A percentile compares a stretch with the other conserved stretches of the same genome.
phyloP scores from a whole-genome alignment of 2,888 invertebrate genomes.

The Hydroisotoma schaefferi region DNA sequence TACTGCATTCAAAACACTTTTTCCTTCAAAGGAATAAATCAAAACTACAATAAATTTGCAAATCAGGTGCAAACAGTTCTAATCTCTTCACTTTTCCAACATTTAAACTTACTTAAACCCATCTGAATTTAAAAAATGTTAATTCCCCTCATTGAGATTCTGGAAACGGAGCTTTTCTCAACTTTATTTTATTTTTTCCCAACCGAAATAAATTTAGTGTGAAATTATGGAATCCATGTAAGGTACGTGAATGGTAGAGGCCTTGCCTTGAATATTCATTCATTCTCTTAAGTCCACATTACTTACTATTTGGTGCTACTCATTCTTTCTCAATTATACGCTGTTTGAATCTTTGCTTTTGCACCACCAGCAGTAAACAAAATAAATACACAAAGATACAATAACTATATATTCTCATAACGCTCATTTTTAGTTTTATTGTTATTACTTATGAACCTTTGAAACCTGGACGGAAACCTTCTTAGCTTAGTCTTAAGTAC shows the following conservation, averaged over 20 bases:
- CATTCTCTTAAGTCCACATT: too few species aligned
- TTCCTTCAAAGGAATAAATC: conserved; percentile 5
- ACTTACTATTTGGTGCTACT: too few species aligned
- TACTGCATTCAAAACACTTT: background rate
- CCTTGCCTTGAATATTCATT: conserved; percentile 10
- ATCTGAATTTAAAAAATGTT: conserved; percentile 7
- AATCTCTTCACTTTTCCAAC: background rate
- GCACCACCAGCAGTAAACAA: too few species aligned
- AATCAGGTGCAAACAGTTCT: conserved; percentile 17
- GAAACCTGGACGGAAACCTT: too few species aligned
- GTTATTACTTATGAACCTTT: too few species aligned
- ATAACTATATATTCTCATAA: too few species aligned
- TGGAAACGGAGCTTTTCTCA: conserved; percentile 1
- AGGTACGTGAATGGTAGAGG: background rate
- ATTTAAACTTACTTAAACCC: too few species aligned
- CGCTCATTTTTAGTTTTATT: too few species aligned
- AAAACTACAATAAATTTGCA: conserved; percentile 16
- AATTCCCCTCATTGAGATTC: conserved; percentile 16
- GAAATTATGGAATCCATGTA: conserved; percentile 9
- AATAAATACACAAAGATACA: too few species aligned
- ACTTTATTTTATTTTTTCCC: conserved; percentile 15
- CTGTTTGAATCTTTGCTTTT: too few species aligned
- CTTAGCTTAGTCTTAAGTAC: too few species aligned
- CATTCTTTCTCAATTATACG: background rate
- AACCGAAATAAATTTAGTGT: conserved; percentile 16